Evolutionary conservation across 37 sponge, comb jelly and placozoan species (phyloP), one percentile per base, ranked within the genome.

Genomic region (Tethya wilhelma): DNA sequence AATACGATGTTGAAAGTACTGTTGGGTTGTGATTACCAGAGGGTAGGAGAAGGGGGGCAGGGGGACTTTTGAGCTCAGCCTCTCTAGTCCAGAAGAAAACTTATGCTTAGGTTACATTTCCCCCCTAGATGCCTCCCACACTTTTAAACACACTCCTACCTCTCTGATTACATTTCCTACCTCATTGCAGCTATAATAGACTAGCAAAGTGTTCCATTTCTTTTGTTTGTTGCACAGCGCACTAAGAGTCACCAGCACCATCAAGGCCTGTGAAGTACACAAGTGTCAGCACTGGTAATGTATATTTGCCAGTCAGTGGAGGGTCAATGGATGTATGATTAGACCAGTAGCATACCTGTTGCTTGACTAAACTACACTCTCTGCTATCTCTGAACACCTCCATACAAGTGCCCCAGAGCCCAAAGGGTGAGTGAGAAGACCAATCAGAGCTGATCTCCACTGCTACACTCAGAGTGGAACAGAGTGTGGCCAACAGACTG

Each of bases 341-440:
- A 28, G 26, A 9, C 2, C 53, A 19, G 12, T 28, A 58, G 59
- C 75, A 5, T 28, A 91, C 92, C 90, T 87, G 84, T 26, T 84
- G 49, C 25, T 65, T 60, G 58, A 91, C 84, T 5, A 87, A 69
- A 7, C 42, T 17, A 46, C 70, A 31, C 23, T 70, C 73, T 9
- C 23, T 63, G 38, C 1, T 30, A 25, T 72, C 64, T 63, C 74
- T 57, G 12, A 44, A 74, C 26, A 33, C 33, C 46, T 59, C 38
- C 80, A 91, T n/a, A 29, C 84, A 87, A 44, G 37, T 56, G 22
- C 85, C 84, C 89, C 90, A 87, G 41, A 87, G 62, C 5, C 92
- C 86, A 56, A 77, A 75, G 5, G 77, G 42, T 42, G 42, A 26
- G 22, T 22, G 1, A 26, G 74, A 22, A n/a, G 20, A 29, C 67